phyloP scores from a whole-genome alignment of 1,140 invertebrate genomes.

The Zaprionus lachaisei region DNA sequence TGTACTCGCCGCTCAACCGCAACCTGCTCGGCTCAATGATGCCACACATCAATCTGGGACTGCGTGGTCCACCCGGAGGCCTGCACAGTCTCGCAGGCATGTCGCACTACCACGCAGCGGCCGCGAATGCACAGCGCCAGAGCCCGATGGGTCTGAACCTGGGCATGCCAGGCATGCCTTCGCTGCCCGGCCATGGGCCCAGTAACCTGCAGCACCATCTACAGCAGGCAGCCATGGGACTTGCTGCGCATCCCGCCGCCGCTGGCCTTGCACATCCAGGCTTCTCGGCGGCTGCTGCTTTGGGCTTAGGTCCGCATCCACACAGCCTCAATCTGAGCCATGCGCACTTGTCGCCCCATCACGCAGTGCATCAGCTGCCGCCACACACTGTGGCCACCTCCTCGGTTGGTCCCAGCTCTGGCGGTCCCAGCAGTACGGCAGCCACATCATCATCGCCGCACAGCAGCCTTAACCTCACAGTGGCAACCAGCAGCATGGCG shows the following conservation, averaged over 20 bases:
- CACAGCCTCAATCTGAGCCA: constrained; percentile 80
- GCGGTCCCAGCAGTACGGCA: constrained; percentile 41
- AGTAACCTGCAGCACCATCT: constrained; percentile 78
- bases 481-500: constrained; percentile 54
- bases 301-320: constrained; percentile 73
- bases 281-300: constrained; percentile 69
- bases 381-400: constrained; percentile 59
- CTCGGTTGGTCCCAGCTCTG: constrained; percentile 60
- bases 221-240: constrained; percentile 72
- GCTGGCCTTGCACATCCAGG: constrained; percentile 74
- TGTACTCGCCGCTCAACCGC: constrained; percentile 76
- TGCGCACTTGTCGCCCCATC: constrained; percentile 82
- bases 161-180: constrained; percentile 67
- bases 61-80: constrained; percentile 67
- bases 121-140: constrained; percentile 74
- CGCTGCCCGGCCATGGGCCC: constrained; percentile 67
- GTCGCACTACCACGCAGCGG: constrained; percentile 80
- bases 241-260: constrained; percentile 63
- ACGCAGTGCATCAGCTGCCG: constrained; percentile 72
- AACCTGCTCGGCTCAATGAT: constrained; percentile 80
- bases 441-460: constrained; percentile 70
- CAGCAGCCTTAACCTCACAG: constrained; percentile 68
- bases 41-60: constrained; percentile 72
- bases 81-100: constrained; percentile 71
- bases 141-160: constrained; percentile 80